Conservation (phyloP, 2,113 vertebrate genomes). For the Bungarus multicinctus region DNA sequence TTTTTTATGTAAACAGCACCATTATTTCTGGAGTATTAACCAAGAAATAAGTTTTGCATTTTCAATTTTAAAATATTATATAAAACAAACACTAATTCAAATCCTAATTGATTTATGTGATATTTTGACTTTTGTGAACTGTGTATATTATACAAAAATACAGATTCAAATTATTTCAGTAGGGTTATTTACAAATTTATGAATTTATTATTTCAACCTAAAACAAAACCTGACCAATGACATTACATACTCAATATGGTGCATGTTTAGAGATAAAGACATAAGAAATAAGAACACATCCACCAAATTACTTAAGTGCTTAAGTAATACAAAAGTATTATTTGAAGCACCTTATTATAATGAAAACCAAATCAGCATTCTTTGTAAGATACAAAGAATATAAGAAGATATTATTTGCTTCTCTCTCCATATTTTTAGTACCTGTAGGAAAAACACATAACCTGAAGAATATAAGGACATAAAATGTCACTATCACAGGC, state of each 20-base stretch:
- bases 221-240: not conserved
- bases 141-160: not conserved
- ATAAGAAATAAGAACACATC: not conserved
- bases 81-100: not conserved
- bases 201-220: not conserved
- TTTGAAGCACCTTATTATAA: not conserved
- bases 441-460: not conserved
- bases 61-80: not conserved
- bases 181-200: not conserved
- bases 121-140: not conserved
- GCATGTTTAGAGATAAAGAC: not conserved
- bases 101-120: not conserved
- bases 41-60: not conserved
- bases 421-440: not conserved
- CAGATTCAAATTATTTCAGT: not conserved
- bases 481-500: not conserved
- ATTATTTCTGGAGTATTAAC: not conserved
- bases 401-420: not conserved
- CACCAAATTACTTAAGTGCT: conserved; percentile 15
- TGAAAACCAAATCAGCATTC: not conserved
- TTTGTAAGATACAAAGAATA: not conserved
- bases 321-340: not conserved
- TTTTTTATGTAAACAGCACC: not conserved
- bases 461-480: not conserved
- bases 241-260: not conserved